Percentiles rank a stretch among this genome's conserved stretches.
Evolutionary conservation across 2,113 vertebrate species (phyloP).

Genomic region (Bufo bufo): DNA sequence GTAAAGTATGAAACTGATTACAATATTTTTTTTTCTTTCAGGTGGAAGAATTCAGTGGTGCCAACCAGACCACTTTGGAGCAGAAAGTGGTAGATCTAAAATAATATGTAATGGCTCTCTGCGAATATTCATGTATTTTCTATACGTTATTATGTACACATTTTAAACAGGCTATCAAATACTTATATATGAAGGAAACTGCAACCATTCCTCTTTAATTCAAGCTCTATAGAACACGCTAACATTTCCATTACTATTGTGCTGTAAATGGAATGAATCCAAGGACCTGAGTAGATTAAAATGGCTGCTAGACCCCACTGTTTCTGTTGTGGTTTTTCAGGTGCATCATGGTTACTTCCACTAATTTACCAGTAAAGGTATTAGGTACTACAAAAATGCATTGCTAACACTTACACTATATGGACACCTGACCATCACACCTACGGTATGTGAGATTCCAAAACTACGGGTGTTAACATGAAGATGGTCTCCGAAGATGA

Average conservation of each 20-base stretch:
- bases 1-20: neutral
- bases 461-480: too few relatives aligned
- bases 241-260: neutral
- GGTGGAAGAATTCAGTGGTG: conserved; percentile 48
- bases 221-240: neutral
- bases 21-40: neutral
- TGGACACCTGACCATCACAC: too few relatives aligned
- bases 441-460: too few relatives aligned
- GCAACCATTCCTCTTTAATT: neutral
- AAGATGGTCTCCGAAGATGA: too few relatives aligned
- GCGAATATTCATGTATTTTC: neutral
- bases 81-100: conserved; percentile 16
- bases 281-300: neutral
- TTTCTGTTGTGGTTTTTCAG: neutral
- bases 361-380: neutral
- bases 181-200: conserved; percentile 1
- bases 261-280: neutral
- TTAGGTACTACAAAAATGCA: too few relatives aligned
- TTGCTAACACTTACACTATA: too few relatives aligned
- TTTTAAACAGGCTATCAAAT: neutral
- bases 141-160: neutral
- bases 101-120: neutral
- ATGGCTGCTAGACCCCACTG: conserved; percentile 2
- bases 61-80: conserved; percentile 20
- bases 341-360: neutral